Base-by-base conservation (phyloP, 2,113 vertebrate genomes). In the Polypterus bichir region DNA sequence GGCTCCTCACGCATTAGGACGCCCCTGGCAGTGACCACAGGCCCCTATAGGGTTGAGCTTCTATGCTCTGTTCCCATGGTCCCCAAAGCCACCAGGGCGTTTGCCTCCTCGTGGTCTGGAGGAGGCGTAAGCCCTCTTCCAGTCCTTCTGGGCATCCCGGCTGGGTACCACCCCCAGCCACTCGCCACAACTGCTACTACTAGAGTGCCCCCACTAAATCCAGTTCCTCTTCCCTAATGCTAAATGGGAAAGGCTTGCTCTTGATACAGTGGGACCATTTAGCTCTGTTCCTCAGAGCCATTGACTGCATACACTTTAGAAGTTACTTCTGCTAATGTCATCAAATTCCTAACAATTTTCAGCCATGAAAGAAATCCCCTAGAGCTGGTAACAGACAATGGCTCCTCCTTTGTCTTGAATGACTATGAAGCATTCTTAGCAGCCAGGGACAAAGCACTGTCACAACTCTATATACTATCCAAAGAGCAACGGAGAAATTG, bases 381-480 rank as follows among this genome's bases (percentile, higher is more conserved):
- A 65, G 75, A 74, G 65, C 47, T 62, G 51, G 66, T 70, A 67
- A 67, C 58, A 1, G 2, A 54, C 68, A 70, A 72, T 64, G 65
- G 2, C 4, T 44, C 62, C 65, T 53, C 62, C 58, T 64, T 62
- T 65, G 61, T 10, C 68, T 48, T 58, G 62, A 6, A 61, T 49
- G 47, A 67, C n/a, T 46, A 57, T 67, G 48, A 63, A 66, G 59
- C 49, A 65, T 52, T 72, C 74, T 55, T 73, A 56, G 68, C 64
- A 71, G 66, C 65, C 61, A 59, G 59, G 71, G 4, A 49, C 47
- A 66, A 75, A 69, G 48, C 64, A 62, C 69, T 62, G 63, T 76
- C 68, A 61, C 63, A 68, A 59, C 61, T 65, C 59, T 48, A 69
- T 71, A 75, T 72, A 65, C 71, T 76, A 73, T 68, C 65, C 69